Evolutionary conservation across 2,113 vertebrate genomes (phyloP), one percentile per base, ranked within the genome.

Genomic region (Neogobius melanostomus): DNA sequence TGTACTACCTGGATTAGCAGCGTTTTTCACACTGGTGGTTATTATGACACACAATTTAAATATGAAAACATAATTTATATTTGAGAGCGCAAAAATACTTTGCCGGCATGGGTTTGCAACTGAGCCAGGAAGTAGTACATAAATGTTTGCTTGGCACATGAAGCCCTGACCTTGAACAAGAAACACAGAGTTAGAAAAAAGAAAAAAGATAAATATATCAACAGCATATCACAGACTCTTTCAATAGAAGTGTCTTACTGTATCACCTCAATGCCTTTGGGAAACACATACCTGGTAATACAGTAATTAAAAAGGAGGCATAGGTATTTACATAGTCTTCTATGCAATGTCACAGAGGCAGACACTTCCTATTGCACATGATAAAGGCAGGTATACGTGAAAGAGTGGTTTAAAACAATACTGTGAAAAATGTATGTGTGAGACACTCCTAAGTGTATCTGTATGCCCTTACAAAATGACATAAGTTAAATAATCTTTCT

Each of bases 301-400:
- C 69, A 85, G 83, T 82, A 81, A 87, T 79, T 86, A 83, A 88
- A 87, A 73, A 84, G 77, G 79, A 86, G 87, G 81, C 77, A 70
- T 80, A 77, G 68, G 72, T 86, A 88, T 89, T 87, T 86, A 89
- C 85, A 85, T 77, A 80, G 74, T 69, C 69, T 52, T 87, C 76
- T 85, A 73, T 83, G 83, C 83, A 82, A n/a, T 66, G 49, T 83
- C 74, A 88, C 70, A 84, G 80, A 86, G 76, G 80, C 86, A 88
- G 81, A 87, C 82, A 80, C 66, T 81, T 89, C 65, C 83, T 89
- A 90, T 88, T 90, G 82, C 85, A 89, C 89, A 80, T 80, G 75
- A 77, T 83, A 82, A 91, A 90, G 85, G 84, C 83, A 86, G 72
- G 84, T 85, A 82, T 44, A 16, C 76, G 60, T 84, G 79, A 89